These are phyloP conservation scores for Lepidothrix coronata DNA, from an alignment of 2,113 vertebrate species.

Conservation along the genomic window DNA sequence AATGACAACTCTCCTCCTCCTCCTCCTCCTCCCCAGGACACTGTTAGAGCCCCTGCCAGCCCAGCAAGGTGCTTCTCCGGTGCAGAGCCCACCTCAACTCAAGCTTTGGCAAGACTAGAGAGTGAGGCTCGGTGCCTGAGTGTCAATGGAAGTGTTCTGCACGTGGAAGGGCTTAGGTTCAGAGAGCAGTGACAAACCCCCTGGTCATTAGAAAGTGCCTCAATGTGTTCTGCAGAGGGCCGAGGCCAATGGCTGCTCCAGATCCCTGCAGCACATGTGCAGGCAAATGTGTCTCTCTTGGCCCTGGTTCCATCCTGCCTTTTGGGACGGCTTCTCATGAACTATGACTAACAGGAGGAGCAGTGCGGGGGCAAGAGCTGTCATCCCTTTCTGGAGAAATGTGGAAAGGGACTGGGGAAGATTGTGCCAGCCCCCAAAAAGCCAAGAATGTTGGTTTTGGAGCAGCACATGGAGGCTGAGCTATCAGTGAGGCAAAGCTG, in stretches of 20 bases:
- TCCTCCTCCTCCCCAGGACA: background rate
- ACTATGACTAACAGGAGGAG: constrained; percentile 7
- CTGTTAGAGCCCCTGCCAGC: background rate
- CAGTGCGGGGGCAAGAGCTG: constrained; percentile 6
- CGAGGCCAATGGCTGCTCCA: background rate
- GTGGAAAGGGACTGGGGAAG: background rate
- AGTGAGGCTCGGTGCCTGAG: background rate
- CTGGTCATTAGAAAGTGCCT: background rate
- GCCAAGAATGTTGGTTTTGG: constrained; percentile 52
- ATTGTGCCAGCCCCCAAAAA: background rate
- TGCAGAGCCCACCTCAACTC: background rate
- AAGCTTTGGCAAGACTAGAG: background rate
- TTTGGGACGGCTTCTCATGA: background rate
- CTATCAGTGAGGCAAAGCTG: background rate
- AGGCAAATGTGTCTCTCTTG: background rate
- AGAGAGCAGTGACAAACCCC: background rate
- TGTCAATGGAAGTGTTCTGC: background rate
- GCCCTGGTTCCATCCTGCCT: background rate
- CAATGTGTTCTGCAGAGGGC: background rate
- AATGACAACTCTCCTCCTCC: background rate
- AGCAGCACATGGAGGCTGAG: background rate
- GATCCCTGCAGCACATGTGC: background rate
- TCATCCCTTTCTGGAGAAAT: constrained; percentile 4
- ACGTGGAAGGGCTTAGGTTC: background rate
- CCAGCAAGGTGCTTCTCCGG: fast-evolving